Conservation (phyloP, 2,113 vertebrate genomes). For the Pygoscelis antarcticus region DNA sequence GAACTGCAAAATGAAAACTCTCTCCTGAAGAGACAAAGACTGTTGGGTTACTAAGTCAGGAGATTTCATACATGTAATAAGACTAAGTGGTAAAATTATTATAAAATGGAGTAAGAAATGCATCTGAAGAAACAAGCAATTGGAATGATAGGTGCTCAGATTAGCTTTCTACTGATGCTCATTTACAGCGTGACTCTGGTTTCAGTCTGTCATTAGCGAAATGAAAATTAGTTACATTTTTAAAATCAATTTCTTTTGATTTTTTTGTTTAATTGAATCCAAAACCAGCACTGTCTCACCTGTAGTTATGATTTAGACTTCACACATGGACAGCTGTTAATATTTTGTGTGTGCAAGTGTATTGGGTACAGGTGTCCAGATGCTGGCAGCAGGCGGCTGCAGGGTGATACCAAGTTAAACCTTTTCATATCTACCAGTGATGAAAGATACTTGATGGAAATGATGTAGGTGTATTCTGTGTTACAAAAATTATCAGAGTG, state of each 20-base stretch:
- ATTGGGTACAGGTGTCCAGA: background rate
- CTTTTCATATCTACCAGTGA: background rate
- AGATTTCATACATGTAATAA: background rate
- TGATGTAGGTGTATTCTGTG: background rate
- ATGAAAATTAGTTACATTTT: background rate
- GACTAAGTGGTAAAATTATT: background rate
- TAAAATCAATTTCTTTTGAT: background rate
- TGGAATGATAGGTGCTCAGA: background rate
- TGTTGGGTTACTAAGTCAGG: background rate
- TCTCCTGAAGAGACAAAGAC: background rate
- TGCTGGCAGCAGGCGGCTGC: background rate
- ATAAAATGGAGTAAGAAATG: background rate
- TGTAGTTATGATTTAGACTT: background rate
- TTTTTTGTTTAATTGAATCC: background rate
- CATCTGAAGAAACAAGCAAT: background rate
- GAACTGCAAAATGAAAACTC: background rate
- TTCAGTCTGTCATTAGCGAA: background rate
- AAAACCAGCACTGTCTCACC: background rate
- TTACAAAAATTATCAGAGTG: background rate
- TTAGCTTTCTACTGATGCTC: background rate
- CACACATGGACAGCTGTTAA: background rate
- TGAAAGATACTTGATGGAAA: background rate
- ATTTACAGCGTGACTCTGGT: background rate
- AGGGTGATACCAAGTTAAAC: background rate
- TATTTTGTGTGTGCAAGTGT: background rate